Evolutionary conservation across 2,888 invertebrate genomes (phyloP).

Genomic region (Drosophila quasianomalipes): DNA sequence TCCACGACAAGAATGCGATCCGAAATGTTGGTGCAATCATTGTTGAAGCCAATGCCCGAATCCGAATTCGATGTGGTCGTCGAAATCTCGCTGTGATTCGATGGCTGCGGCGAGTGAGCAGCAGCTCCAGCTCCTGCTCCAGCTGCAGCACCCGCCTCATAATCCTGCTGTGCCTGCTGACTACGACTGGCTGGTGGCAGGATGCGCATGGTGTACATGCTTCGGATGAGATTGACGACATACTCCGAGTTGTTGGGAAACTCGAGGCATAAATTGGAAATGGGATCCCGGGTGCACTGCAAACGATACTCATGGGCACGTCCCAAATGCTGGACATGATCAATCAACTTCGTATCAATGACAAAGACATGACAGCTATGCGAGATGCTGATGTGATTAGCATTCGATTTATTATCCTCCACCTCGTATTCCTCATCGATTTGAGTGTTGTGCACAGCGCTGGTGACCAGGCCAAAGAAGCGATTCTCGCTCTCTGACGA

Average conservation of each 20-base stretch:
- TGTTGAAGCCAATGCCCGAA: constrained; percentile 97
- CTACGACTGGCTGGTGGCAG: constrained; percentile 82
- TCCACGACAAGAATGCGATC: constrained; percentile 93
- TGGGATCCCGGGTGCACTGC: constrained; percentile 92
- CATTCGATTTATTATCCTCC: constrained; percentile 48
- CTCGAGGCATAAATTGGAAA: constrained; percentile 93
- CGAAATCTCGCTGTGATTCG: constrained; percentile 92
- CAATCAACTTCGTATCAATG: constrained; percentile 93
- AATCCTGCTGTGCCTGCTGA: constrained; percentile 66
- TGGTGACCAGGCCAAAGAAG: constrained; percentile 96
- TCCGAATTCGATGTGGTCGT: constrained; percentile 97
- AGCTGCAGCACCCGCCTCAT: constrained; percentile 64
- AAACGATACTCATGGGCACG: constrained; percentile 94
- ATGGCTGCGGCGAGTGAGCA: constrained; percentile 94
- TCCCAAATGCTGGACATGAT: constrained; percentile 92
- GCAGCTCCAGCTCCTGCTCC: constrained; percentile 70
- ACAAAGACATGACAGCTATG: constrained; percentile 98
- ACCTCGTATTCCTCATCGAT: constrained; percentile 84
- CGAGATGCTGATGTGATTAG: constrained; percentile 87
- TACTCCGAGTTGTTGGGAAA: constrained; percentile 95
- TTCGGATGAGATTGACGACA: constrained; percentile 90
- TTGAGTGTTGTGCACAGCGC: constrained; percentile 88
- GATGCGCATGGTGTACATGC: constrained; percentile 89
- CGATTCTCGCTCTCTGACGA: constrained; percentile 96
- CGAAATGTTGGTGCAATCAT: constrained; percentile 93